These are phyloP conservation scores for Parnassius apollo DNA, from an alignment of 2,888 invertebrate species.

Conservation along the genomic window DNA sequence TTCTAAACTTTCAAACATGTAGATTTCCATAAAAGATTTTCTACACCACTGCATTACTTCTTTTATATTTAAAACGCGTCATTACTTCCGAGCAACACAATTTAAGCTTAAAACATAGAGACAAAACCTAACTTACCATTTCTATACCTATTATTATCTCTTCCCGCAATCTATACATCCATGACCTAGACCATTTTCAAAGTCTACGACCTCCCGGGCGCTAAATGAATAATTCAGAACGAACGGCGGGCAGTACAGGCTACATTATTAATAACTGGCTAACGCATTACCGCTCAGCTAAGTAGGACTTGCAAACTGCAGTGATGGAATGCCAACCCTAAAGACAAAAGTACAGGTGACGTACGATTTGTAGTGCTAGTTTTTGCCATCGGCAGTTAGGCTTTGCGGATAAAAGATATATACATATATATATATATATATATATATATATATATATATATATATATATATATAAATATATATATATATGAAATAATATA, in stretches of 20 bases:
- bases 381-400: slow-evolving; percentile 7
- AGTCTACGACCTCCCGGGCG: slow-evolving; percentile 55
- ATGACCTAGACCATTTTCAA: slow-evolving; percentile 43
- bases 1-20: too few relatives aligned
- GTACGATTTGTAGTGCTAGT: slow-evolving; percentile 10
- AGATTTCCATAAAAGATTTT: too few relatives aligned
- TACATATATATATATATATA: neutral
- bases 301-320: slow-evolving; percentile 27
- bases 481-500: neutral
- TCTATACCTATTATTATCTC: slow-evolving; percentile 12
- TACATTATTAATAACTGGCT: slow-evolving; percentile 45
- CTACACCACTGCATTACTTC: too few relatives aligned
- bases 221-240: slow-evolving; percentile 57
- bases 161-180: slow-evolving; percentile 29
- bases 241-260: slow-evolving; percentile 38
- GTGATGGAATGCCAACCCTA: slow-evolving; percentile 19
- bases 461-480: neutral
- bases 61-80: neutral
- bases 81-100: neutral
- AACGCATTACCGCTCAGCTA: slow-evolving; percentile 29
- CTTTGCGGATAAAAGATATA: neutral
- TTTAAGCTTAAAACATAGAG: neutral
- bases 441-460: neutral
- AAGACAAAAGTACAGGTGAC: slow-evolving; percentile 9
- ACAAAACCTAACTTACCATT: neutral